Evolutionary conservation across 2,888 invertebrate genomes (phyloP).

Genomic region (Leptinotarsa peninsularis): DNA sequence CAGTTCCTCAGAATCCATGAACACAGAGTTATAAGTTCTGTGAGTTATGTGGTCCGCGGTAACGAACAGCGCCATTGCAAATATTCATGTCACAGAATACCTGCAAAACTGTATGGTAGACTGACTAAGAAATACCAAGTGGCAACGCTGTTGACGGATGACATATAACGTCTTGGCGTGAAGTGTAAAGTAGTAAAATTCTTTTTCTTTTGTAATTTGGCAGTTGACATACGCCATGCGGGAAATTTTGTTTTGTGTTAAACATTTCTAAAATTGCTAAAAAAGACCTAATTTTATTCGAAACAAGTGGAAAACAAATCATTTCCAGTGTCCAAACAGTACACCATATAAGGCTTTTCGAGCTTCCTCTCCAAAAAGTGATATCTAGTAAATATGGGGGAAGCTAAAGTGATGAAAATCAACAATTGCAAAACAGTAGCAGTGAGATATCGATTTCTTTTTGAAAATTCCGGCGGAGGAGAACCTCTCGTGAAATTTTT

Average conservation of each 20-base stretch:
- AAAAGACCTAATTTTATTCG: conserved; percentile 10
- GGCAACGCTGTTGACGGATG: conserved; percentile 2
- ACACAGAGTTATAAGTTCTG: too few species aligned
- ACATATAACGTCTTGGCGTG: neutral
- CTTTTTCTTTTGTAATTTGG: conserved; percentile 35
- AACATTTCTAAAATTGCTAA: conserved; percentile 38
- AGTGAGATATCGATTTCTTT: conserved; percentile 62
- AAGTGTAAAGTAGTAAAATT: neutral
- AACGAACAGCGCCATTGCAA: too few species aligned
- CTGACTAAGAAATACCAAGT: neutral
- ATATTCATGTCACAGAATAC: too few species aligned
- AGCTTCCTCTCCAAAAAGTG: conserved; percentile 20
- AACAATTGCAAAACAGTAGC: conserved; percentile 60
- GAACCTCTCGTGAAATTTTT: conserved; percentile 57
- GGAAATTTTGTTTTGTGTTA: conserved; percentile 51
- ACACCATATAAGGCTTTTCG: neutral
- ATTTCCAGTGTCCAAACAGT: neutral
- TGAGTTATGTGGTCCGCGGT: too few species aligned
- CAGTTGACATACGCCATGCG: conserved; percentile 58
- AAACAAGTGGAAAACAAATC: neutral
- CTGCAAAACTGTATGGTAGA: too few species aligned
- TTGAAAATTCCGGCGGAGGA: conserved; percentile 56
- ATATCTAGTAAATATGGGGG: conserved; percentile 56
- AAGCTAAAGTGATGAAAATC: conserved; percentile 55
- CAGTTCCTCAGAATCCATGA: too few species aligned